Evolutionary conservation across 2,888 invertebrate genomes (phyloP), one percentile per base, ranked within the genome.

Genomic region (Scelioninae gen. 1): DNA sequence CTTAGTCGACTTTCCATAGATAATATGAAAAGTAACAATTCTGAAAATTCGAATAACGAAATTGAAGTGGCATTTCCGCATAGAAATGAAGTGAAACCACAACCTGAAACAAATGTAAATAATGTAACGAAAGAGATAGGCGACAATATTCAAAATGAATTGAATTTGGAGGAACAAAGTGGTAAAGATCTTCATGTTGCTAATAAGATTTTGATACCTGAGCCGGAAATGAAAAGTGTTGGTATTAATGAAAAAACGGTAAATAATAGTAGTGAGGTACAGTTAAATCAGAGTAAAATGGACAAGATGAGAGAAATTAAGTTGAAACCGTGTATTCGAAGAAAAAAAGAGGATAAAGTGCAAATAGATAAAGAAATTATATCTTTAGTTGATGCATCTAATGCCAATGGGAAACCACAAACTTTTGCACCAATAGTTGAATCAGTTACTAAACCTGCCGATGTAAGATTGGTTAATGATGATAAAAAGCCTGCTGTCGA

Each of bases 1-100:
- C 56, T 83, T 1, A 76, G 16, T 11, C 66, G 76, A 13, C 23
- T 78, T 23, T 3, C 38, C 6, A 6, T 75, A 0, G 38, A 47
- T 7, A 53, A 53, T 8, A n/a, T 53, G 4, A 68, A 60, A 11
- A 15, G 7, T 43, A 29, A 13, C 1, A 51, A 34, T 49, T 15
- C 15, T 0, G 47, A 47, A 29, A n/a, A 15, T 9, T 34, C 32
- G 31, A 68, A n/a, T 7, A n/a, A 23, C 0, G 23, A 40, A 3
- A 40, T 11, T 31, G 13, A 58, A 6, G 13, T 47, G 15, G 0
- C 13, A 23, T 7, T 11, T 3, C 11, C 2, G 5, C 9, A 5
- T 8, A 38, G 38, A 10, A 11, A 38, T 38, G 38, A 38, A 1
- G 5, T 23, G 1, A 23, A 23, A 23, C 23, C 23, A 23, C 23